Base-by-base conservation (phyloP, 1,140 invertebrate genomes). In the Dufourea novaeangliae region DNA sequence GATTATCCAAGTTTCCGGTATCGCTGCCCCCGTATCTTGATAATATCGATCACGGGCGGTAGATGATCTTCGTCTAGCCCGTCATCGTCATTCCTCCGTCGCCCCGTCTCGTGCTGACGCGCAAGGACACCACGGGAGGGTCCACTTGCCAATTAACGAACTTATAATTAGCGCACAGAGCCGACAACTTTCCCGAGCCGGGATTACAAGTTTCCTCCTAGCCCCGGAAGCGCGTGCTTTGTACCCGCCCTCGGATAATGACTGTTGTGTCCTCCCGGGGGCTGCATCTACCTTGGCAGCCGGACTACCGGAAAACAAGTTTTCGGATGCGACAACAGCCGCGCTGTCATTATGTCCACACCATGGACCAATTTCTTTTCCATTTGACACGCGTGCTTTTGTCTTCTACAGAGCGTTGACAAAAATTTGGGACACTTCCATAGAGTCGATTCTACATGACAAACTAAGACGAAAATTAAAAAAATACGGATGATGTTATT, bases 131-230 rank as follows among this genome's bases (percentile, higher is more conserved):
- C 71, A n/a, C 62, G 32, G 41, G 54, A 34, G 67, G 67, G 77
- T 71, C 82, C 81, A 83, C 81, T 80, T 83, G 59, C 81, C 82
- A 84, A 84, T 84, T 84, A 84, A 84, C 82, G 61, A 84, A 84
- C 82, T 84, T 84, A 84, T 84, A 84, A 84, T 84, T 84, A 84
- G 76, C 77, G 71, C 81, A 76, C 72, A 56, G 75, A 25, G 66
- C 67, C 80, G 81, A 76, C 70, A 84, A 83, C 77, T 84, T 83
- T 80, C 76, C 82, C 74, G 66, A 41, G 62, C 22, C 66, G 61
- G 77, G 82, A 83, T 84, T 84, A 84, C 82, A 71, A 69, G 54
- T 79, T 80, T 57, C 69, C 77, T 68, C 44, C 61, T 67, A 61
- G 80, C 61, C n/a, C n/a, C 44, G 75, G 82, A 68, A 83, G 66